phyloP scores from a whole-genome alignment of 2,888 invertebrate species.

The Nymphalis c-album region DNA sequence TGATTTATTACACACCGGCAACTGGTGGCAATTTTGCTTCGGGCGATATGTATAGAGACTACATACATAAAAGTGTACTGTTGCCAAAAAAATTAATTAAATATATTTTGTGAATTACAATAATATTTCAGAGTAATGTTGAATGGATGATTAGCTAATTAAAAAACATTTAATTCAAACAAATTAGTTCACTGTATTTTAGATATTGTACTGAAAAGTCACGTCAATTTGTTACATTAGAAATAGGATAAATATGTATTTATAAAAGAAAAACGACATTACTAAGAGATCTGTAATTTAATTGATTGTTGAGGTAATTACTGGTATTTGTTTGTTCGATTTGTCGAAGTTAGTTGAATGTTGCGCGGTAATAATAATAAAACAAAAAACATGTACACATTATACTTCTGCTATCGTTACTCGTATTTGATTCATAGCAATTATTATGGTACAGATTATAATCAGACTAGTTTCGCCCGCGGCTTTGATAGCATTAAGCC shows the following conservation, averaged over 20 bases:
- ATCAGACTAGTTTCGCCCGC: constrained; percentile 27
- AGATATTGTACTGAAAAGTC: no score
- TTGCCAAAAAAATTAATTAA: neutral
- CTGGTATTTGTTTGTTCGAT: no score
- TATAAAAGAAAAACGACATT: no score
- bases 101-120: no score
- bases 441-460: constrained; percentile 24
- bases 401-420: constrained; percentile 14
- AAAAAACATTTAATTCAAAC: no score
- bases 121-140: neutral
- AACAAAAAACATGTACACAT: neutral
- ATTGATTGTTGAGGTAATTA: neutral
- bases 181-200: no score
- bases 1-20: constrained; percentile 16
- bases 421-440: constrained; percentile 22
- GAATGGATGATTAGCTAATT: no score
- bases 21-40: constrained; percentile 19
- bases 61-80: constrained; percentile 1
- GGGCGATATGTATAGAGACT: constrained; percentile 16
- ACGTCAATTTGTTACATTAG: no score
- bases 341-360: no score
- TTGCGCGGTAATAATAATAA: neutral
- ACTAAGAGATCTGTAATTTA: no score
- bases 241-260: no score
- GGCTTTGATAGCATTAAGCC: constrained; percentile 22